Evolutionary conservation across 2,888 invertebrate species (phyloP), one percentile per base, ranked within the genome.

Genomic region (Phaonia tiefii): DNA sequence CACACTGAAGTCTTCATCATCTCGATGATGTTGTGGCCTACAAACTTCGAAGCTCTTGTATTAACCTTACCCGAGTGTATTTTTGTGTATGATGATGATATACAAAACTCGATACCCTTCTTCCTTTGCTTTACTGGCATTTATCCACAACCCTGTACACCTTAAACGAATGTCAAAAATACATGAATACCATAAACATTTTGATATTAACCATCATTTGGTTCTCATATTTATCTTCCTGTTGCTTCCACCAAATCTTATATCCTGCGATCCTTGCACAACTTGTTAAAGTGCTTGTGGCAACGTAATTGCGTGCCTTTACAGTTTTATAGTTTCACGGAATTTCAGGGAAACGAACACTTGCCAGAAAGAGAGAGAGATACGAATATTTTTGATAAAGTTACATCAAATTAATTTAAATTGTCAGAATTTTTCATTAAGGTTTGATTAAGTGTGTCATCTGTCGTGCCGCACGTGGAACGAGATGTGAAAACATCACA

Each of bases 231-330:
- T 60, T 39, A 5, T 22, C 11, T 39, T 37, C 22, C 20, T 54
- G 20, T 22, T 13, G 8, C 11, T 26, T 25, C 31, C 63, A 63
- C 39, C 63, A 63, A 63, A 39, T 63, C 42, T 42, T 63, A 17
- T 63, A 63, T 63, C 63, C 42, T 39, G 22, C n/a, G 63, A 20
- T 42, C 39, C 63, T 56, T n/a, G 42, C 17, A 49, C 39, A 75
- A 71, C 60, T 81, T 75, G 74, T 75, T 74, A 77, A 75, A 77
- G 71, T 60, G 74, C 74, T 54, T 75, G 74, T 56, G 74, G 80
- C 77, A 81, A 77, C 54, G 66, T 75, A 77, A 75, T 81, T 75
- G 77, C 75, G 77, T 75, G 75, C 74, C 49, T 26, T 20, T n/a
- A n/a, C 44, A n/a, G 51, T 44, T 46, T n/a, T 13, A 8, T 60